A percentile compares a stretch with the other conserved stretches of the same genome.
Evolutionary conservation across 2,797 vertebrate species (phyloP).

Genomic region (Miopithecus talapoin): DNA sequence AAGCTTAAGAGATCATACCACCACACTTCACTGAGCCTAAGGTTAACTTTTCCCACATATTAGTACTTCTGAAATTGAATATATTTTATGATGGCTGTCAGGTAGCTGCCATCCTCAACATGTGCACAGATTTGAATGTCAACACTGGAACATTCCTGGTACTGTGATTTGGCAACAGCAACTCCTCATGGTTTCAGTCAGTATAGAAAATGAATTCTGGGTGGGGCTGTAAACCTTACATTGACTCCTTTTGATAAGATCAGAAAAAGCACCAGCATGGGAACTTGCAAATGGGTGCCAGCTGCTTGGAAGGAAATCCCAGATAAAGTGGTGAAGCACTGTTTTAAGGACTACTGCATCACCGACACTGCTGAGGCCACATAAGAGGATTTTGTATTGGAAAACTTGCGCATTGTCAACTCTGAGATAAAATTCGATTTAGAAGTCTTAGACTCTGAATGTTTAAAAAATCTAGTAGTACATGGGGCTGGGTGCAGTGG

Average conservation of each 20-base stretch:
- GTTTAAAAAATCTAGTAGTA: background rate
- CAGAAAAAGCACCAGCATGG: background rate
- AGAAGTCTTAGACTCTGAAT: background rate
- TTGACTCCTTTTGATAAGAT: background rate
- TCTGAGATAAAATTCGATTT: background rate
- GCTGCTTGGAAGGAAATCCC: background rate
- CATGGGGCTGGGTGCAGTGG: no score
- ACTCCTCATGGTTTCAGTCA: background rate
- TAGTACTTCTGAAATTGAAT: background rate
- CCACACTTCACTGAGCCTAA: background rate
- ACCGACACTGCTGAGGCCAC: no score
- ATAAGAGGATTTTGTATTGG: background rate
- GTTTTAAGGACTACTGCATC: background rate
- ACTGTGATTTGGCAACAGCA: background rate
- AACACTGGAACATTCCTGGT: background rate
- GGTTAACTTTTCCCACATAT: background rate
- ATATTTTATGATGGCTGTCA: background rate
- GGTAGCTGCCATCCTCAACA: background rate
- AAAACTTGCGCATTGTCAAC: background rate
- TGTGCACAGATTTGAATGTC: background rate
- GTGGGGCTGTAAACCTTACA: background rate
- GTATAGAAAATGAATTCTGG: background rate
- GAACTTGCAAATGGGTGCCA: background rate
- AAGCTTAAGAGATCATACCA: background rate
- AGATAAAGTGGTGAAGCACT: background rate